Evolutionary conservation across 2,888 invertebrate genomes (phyloP).

Genomic region (Epinotia demarniana): DNA sequence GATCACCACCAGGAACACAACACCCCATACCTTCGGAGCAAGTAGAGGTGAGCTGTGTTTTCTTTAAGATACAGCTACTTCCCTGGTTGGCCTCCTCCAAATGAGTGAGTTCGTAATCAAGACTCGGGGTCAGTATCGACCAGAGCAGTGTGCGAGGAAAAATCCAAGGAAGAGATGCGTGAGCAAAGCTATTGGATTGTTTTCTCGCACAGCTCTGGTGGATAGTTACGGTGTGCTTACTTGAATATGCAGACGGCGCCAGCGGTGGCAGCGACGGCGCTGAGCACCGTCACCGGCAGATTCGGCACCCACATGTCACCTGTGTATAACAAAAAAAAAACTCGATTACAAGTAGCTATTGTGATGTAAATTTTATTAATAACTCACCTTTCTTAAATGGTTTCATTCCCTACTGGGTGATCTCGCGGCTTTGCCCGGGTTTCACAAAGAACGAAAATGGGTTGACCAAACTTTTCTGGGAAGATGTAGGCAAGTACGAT

Average conservation of each 20-base stretch:
- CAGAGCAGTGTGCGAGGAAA: too few relatives aligned
- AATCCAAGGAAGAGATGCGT: too few relatives aligned
- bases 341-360: neutral
- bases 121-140: too few relatives aligned
- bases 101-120: too few relatives aligned
- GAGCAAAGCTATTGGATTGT: neutral
- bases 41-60: too few relatives aligned
- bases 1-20: too few relatives aligned
- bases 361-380: neutral
- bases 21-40: too few relatives aligned
- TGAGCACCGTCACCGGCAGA: slow-evolving; percentile 79
- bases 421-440: neutral
- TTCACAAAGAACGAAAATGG: neutral
- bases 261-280: slow-evolving; percentile 79
- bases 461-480: neutral
- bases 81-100: too few relatives aligned
- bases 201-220: too few relatives aligned
- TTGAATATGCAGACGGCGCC: slow-evolving; percentile 84
- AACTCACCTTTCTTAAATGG: neutral
- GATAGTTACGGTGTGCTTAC: slow-evolving; percentile 62
- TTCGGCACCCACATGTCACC: slow-evolving; percentile 75
- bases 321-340: slow-evolving; percentile 28
- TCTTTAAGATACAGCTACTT: too few relatives aligned
- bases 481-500: neutral
- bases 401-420: neutral